Conservation (phyloP, 2,113 vertebrate species). For the Etheostoma spectabile region DNA sequence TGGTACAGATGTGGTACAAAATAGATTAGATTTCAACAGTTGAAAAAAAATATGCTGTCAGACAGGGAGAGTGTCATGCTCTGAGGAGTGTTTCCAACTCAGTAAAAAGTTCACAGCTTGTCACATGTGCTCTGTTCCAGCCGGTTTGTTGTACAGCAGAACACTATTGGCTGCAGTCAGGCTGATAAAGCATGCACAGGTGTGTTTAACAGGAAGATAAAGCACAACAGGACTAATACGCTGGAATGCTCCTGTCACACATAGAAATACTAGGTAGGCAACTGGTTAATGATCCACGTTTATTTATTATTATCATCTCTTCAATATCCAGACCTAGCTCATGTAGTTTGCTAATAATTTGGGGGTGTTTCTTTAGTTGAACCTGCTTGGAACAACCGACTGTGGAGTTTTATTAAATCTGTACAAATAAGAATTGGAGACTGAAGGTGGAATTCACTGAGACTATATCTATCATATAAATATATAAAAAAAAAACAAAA, state of each 20-base stretch:
- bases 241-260: conserved; percentile 6
- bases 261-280: neutral
- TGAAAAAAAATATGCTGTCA: conserved; percentile 17
- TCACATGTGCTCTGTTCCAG: conserved; percentile 31
- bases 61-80: conserved; percentile 14
- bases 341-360: neutral
- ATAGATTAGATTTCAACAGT: neutral
- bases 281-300: neutral
- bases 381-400: neutral
- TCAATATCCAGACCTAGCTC: neutral
- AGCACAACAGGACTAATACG: neutral
- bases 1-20: neutral
- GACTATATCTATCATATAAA: no score
- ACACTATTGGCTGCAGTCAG: neutral
- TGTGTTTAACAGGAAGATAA: conserved; percentile 15
- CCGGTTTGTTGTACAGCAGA: conserved; percentile 6
- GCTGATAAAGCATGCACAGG: conserved; percentile 17
- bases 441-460: no score
- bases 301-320: neutral
- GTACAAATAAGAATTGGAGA: no score
- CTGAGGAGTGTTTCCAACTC: conserved; percentile 3
- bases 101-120: conserved; percentile 12
- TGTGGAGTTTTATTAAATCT: neutral
- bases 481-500: no score
- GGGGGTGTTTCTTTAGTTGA: neutral